Evolutionary conservation across 2,888 invertebrate species (phyloP).

Genomic region (Ennomos erosarius): DNA sequence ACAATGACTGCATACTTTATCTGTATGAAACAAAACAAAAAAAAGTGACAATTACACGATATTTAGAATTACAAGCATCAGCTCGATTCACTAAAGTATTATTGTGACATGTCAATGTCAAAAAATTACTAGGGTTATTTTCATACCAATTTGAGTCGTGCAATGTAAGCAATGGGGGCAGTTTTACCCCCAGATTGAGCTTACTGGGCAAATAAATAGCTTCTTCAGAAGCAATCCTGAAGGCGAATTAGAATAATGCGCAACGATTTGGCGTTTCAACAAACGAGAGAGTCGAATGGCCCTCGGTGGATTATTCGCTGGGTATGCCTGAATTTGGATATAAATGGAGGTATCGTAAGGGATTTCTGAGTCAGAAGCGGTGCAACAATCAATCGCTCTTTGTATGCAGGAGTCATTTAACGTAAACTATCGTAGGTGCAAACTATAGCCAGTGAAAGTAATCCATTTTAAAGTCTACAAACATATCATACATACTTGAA

Average conservation of each 20-base stretch:
- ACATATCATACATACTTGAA: too few species aligned
- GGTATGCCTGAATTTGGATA: conserved; percentile 75
- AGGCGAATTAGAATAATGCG: conserved; percentile 84
- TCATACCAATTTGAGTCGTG: neutral
- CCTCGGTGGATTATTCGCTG: conserved; percentile 81
- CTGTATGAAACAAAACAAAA: too few species aligned
- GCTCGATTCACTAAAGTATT: too few species aligned
- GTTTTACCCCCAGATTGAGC: conserved; percentile 54
- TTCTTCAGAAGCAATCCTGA: conserved; percentile 81
- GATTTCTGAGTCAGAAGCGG: conserved; percentile 47
- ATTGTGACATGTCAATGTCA: neutral
- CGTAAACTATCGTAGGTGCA: conserved; percentile 1
- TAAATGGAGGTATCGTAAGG: conserved; percentile 76
- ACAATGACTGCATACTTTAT: too few species aligned
- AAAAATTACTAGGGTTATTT: neutral
- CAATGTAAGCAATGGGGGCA: conserved; percentile 17
- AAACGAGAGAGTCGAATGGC: conserved; percentile 78
- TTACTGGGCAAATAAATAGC: conserved; percentile 80
- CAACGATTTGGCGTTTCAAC: conserved; percentile 83
- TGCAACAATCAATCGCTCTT: conserved; percentile 50
- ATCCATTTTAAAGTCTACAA: too few species aligned
- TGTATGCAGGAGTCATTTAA: conserved; percentile 29
- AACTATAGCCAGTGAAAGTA: conserved; percentile 10
- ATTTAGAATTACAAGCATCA: too few species aligned
- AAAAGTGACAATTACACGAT: too few species aligned